A percentile compares a stretch with the other conserved stretches of the same genome.
Conservation (phyloP, 2,113 vertebrate species). For the Macaca nemestrina region DNA sequence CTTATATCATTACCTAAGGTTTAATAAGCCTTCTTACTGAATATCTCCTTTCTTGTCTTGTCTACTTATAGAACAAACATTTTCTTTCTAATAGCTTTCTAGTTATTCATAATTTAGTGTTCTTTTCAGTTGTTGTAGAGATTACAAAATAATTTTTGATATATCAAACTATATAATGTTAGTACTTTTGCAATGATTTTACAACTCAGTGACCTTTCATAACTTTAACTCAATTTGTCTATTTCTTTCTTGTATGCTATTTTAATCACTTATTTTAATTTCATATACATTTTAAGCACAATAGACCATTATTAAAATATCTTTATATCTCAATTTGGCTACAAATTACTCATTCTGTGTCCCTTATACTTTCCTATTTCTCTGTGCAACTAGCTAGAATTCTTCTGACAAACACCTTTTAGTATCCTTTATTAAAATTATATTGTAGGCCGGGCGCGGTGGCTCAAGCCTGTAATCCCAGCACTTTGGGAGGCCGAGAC, state of each 20-base stretch:
- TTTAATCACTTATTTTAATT: not conserved
- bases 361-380: not conserved
- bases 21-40: not conserved
- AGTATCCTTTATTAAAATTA: not conserved
- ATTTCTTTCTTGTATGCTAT: not conserved
- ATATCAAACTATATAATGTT: not conserved
- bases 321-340: not conserved
- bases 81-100: not conserved
- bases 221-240: not conserved
- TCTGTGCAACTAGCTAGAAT: not conserved
- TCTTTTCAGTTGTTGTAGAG: not conserved
- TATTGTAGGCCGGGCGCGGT: not conserved
- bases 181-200: not conserved
- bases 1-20: not conserved
- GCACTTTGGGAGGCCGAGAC: no score
- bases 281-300: not conserved
- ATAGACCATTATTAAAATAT: not conserved
- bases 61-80: not conserved
- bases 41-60: not conserved
- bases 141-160: not conserved
- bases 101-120: not conserved
- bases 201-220: not conserved
- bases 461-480: no score
- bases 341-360: not conserved
- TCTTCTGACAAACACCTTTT: not conserved